Percentiles rank a stretch among this genome's conserved stretches.
Conservation (phyloP, 2,797 vertebrate genomes). For the Naso thynnoides region DNA sequence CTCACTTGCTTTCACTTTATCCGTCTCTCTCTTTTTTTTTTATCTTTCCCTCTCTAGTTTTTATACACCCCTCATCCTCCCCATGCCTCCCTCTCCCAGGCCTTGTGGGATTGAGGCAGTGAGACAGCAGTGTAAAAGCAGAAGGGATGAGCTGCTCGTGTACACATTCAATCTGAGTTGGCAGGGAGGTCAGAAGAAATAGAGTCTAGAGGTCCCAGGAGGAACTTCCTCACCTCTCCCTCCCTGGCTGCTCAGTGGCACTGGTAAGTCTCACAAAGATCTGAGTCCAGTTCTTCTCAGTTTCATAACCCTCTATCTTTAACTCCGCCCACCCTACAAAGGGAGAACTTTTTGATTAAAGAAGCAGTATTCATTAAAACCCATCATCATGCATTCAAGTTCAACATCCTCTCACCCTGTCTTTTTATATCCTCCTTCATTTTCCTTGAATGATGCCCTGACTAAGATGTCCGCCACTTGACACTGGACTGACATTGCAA, state of each 20-base stretch:
- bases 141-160: slow-evolving; percentile 80
- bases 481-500: slow-evolving; percentile 81
- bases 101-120: slow-evolving; percentile 74
- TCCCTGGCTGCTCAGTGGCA: slow-evolving; percentile 59
- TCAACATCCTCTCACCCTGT: slow-evolving; percentile 57
- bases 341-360: slow-evolving; percentile 70
- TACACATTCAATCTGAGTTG: slow-evolving; percentile 83
- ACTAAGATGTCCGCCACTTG: slow-evolving; percentile 80
- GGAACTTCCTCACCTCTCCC: slow-evolving; percentile 75
- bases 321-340: slow-evolving; percentile 57
- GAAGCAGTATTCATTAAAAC: slow-evolving; percentile 67
- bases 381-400: slow-evolving; percentile 61
- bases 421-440: slow-evolving; percentile 61
- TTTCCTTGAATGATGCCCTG: slow-evolving; percentile 74
- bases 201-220: slow-evolving; percentile 79
- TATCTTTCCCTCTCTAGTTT: slow-evolving; percentile 49
- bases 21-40: slow-evolving; percentile 59
- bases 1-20: slow-evolving; percentile 72
- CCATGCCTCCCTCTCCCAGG: slow-evolving; percentile 30
- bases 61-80: slow-evolving; percentile 20
- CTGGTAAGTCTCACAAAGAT: slow-evolving; percentile 65
- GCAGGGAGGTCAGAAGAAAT: slow-evolving; percentile 83
- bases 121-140: slow-evolving; percentile 78
- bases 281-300: slow-evolving; percentile 53
- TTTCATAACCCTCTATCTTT: slow-evolving; percentile 54